Evolutionary conservation across 2,797 vertebrate species (phyloP), one percentile per base, ranked within the genome.

Genomic region (Eupleurogrammus muticus): DNA sequence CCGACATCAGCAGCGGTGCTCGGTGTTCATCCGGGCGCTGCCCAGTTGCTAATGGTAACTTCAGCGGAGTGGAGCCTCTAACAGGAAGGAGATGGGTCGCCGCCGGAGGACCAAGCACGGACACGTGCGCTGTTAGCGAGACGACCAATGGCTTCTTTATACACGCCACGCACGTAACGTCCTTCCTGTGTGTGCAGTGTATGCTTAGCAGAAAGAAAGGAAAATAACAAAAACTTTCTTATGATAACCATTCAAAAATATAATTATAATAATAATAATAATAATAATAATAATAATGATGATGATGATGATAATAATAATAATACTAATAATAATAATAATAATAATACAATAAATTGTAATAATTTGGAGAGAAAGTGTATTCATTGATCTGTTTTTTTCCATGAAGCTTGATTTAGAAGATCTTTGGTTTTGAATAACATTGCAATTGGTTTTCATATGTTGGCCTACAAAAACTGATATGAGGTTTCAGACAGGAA

Each of bases 1-100:
- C 50, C 70, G 23, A 65, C 79, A 80, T 68, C 86, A 23, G 49
- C 76, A 48, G 48, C 56, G 23, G n/a, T 16, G 48, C 38, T 17
- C 59, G 60, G 59, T 54, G 60, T 61, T 67, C 49, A 24, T 65
- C 80, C 85, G 82, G 87, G 89, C 87, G 73, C 89, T 91, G 90
- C 83, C 90, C 90, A 86, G 89, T 85, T 88, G 87, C 87, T 88
- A 88, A 87, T 89, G 73, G 89, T 92, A 82, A 90, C 91, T 87
- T 82, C 77, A 78, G 49, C 9, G 34, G 7, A 35, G 46, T 67
- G 16, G 58, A 80, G 70, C 72, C 7, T 2, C 35, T 78, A 38
- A n/a, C 42, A 5, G 17, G 35, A 1, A 3, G 11, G 14, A 80
- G 81, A 83, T 71, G 36, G 23, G 44, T 62, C 75, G 20, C 34